Base-by-base conservation (phyloP, 2,113 vertebrate genomes). In the Panthera leo region DNA sequence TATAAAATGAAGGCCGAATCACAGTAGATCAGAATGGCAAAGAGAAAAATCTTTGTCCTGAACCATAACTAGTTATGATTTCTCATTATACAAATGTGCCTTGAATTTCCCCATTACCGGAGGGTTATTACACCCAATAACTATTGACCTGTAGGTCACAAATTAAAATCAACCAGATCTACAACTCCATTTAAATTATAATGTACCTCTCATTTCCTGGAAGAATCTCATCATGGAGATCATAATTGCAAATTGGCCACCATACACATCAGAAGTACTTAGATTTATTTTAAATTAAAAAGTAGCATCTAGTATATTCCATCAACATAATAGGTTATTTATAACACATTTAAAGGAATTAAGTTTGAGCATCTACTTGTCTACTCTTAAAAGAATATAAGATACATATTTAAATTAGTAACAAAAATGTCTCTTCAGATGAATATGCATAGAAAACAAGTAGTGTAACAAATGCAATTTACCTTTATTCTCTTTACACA, bases 271-370 rank as follows among this genome's bases (percentile, higher is more conserved):
- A 98, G 83, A 96, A 97, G 93, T 97, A 97, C 89, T 89, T 95
- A 73, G 87, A 98, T 98, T 98, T 98, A 97, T 97, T 98, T 98
- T 98, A 98, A 99, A 98, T 99, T 98, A 96, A 98, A 98, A 98
- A 98, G 94, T 96, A 97, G 9, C 84, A 93, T 97, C 97, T 95
- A 97, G 73, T 85, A 89, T 97, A 98, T 83, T 51, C 58, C 79
- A 98, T 89, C 84, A 98, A 84, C 86, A 98, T 98, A 97, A 42
- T 65, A 42, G 5, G 16, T 65, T 87, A 90, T 98, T 97, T 98
- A 97, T 95, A 97, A 94, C 42, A 71, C 58, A 96, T 91, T 98
- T 97, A 63, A 90, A 97, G 97, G 58, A 78, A 95, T 94, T 94
- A 91, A 65, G 48, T 95, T 97, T 87, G 15, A 96, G 84, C 27